Evolutionary conservation across 1,140 invertebrate genomes (phyloP).

Genomic region (Bilobella aurantiaca): DNA sequence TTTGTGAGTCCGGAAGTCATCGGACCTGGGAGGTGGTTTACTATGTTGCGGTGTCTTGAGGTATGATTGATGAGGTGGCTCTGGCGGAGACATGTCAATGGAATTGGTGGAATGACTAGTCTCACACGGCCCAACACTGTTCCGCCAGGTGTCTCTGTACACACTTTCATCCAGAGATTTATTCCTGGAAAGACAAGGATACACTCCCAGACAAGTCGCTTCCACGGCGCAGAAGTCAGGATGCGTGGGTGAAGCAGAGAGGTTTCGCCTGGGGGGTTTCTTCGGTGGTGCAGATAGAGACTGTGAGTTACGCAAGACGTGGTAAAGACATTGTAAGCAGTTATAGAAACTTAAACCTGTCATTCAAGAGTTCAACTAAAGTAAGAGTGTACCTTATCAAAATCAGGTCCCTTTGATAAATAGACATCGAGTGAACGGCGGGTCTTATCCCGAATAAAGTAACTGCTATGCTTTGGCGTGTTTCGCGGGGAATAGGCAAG

Average conservation of each 20-base stretch:
- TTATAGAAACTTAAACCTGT: too few species aligned
- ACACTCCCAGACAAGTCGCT: constrained; percentile 18
- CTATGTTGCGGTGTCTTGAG: constrained; percentile 25
- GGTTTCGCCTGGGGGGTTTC: constrained; percentile 71
- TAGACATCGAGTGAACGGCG: constrained; percentile 32
- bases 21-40: constrained; percentile 23
- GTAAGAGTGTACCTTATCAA: constrained; percentile 23
- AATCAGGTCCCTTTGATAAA: constrained; percentile 34
- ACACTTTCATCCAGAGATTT: constrained; percentile 33
- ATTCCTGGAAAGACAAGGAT: constrained; percentile 26
- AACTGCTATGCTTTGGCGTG: constrained; percentile 28
- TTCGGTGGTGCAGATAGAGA: constrained; percentile 62
- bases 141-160: constrained; percentile 29
- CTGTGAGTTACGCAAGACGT: too few species aligned
- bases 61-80: constrained; percentile 18
- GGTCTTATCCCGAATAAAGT: constrained; percentile 26
- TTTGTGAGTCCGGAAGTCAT: background rate
- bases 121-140: constrained; percentile 29
- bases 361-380: too few species aligned
- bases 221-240: constrained; percentile 46
- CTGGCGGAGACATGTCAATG: constrained; percentile 25
- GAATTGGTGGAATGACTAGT: constrained; percentile 35
- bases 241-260: constrained; percentile 70
- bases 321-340: background rate
- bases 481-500: constrained; percentile 29